Conservation (phyloP, 2,888 invertebrate species). For the Parnassius smintheus region DNA sequence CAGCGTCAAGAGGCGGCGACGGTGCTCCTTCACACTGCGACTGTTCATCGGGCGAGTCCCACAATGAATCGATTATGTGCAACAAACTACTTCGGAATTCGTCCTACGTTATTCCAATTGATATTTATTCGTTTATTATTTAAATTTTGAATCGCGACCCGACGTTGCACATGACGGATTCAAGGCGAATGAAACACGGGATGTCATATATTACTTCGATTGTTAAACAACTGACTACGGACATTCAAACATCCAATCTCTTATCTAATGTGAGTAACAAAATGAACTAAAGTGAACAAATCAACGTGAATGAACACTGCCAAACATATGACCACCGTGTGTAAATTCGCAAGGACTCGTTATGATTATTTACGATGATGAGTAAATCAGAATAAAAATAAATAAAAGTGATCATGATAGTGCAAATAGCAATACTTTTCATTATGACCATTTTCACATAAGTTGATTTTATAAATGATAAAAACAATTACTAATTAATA, state of each 20-base stretch:
- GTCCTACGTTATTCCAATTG: slow-evolving; percentile 73
- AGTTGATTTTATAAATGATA: neutral
- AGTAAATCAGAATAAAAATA: slow-evolving; percentile 40
- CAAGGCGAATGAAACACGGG: slow-evolving; percentile 82
- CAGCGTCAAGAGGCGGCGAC: slow-evolving; percentile 56
- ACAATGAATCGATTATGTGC: slow-evolving; percentile 83
- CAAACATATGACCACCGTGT: slow-evolving; percentile 81
- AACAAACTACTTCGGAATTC: slow-evolving; percentile 82
- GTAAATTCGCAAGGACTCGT: slow-evolving; percentile 78
- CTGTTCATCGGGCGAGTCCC: slow-evolving; percentile 81
- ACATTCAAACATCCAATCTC: slow-evolving; percentile 76
- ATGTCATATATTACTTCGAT: slow-evolving; percentile 80
- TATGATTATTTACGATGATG: slow-evolving; percentile 49
- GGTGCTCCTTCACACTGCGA: slow-evolving; percentile 76
- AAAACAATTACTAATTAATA: too few species aligned
- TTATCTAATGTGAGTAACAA: slow-evolving; percentile 67
- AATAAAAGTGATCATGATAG: slow-evolving; percentile 42
- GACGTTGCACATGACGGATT: slow-evolving; percentile 82
- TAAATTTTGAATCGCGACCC: slow-evolving; percentile 54
- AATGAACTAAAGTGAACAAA: slow-evolving; percentile 73
- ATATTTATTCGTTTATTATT: slow-evolving; percentile 46
- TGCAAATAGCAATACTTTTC: slow-evolving; percentile 34
- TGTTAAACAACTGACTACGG: slow-evolving; percentile 75
- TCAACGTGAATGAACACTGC: slow-evolving; percentile 69
- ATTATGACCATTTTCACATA: slow-evolving; percentile 10